phyloP scores from a whole-genome alignment of 2,888 invertebrate species.

The Calephelis perditalis region DNA sequence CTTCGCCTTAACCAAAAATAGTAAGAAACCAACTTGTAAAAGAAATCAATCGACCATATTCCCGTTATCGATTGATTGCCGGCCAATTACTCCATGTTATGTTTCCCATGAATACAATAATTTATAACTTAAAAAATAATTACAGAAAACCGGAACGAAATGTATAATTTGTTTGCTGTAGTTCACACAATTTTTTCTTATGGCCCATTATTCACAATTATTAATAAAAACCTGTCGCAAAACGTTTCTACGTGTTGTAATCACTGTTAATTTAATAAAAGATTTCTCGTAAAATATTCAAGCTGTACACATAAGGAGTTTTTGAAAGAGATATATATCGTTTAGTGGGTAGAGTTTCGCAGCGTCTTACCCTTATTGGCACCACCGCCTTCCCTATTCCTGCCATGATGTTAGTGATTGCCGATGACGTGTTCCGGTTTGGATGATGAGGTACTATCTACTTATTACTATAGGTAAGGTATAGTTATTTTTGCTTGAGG shows the following conservation, averaged over 20 bases:
- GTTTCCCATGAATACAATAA: conserved; percentile 58
- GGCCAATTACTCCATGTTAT: conserved; percentile 37
- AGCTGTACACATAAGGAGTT: too few species aligned
- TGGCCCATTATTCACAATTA: conserved; percentile 17
- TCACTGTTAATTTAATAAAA: conserved; percentile 14
- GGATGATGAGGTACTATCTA: too few species aligned
- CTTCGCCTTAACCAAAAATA: conserved; percentile 23
- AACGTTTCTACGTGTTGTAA: conserved; percentile 12
- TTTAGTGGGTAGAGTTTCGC: too few species aligned
- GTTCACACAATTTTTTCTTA: conserved; percentile 33
- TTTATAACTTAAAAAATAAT: conserved; percentile 45
- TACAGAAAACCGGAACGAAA: conserved; percentile 54
- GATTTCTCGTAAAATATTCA: not conserved
- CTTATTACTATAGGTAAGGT: too few species aligned
- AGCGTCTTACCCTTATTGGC: too few species aligned
- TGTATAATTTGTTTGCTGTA: conserved; percentile 44
- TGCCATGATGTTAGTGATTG: too few species aligned
- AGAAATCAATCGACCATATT: conserved; percentile 55
- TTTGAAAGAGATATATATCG: too few species aligned
- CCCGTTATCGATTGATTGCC: conserved; percentile 54
- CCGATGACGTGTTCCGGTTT: too few species aligned
- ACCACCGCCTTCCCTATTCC: too few species aligned
- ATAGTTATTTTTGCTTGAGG: too few species aligned
- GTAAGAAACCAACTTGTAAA: conserved; percentile 52
- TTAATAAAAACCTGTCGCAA: conserved; percentile 18